These are phyloP conservation scores for Ursus arctos DNA, from an alignment of 2,113 vertebrate genomes.

Conservation along the genomic window DNA sequence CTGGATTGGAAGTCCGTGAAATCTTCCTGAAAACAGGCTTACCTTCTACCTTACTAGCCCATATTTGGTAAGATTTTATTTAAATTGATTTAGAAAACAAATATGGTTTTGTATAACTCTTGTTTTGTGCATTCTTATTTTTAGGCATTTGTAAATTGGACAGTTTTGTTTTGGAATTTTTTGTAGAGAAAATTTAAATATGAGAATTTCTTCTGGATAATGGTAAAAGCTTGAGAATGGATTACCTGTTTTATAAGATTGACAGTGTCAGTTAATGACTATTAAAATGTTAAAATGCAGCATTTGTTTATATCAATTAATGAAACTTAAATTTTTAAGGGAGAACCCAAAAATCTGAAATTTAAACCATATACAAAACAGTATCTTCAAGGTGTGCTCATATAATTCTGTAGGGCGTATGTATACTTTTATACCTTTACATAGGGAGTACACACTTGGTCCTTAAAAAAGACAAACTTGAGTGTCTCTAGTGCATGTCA, in stretches of 20 bases:
- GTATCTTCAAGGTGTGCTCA: neutral
- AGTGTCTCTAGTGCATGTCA: slow-evolving; percentile 41
- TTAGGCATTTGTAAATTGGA: slow-evolving; percentile 41
- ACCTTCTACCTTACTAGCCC: slow-evolving; percentile 94
- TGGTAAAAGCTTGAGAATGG: slow-evolving; percentile 10
- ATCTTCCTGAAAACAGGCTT: slow-evolving; percentile 98
- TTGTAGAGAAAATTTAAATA: slow-evolving; percentile 46
- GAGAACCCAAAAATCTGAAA: slow-evolving; percentile 50
- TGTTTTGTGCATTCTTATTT: slow-evolving; percentile 25
- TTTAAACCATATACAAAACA: neutral
- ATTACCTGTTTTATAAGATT: slow-evolving; percentile 27
- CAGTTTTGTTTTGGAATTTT: slow-evolving; percentile 38
- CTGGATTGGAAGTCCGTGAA: slow-evolving; percentile 96
- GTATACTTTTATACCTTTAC: slow-evolving; percentile 12
- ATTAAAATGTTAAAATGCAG: slow-evolving; percentile 37
- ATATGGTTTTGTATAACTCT: neutral
- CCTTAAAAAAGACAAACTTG: slow-evolving; percentile 15
- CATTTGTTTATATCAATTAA: neutral
- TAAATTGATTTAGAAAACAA: slow-evolving; percentile 51
- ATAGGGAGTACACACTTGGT: neutral
- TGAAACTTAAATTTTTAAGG: slow-evolving; percentile 33
- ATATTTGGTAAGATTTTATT: slow-evolving; percentile 94
- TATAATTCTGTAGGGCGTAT: neutral
- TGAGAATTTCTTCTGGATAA: slow-evolving; percentile 30
- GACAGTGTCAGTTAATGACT: slow-evolving; percentile 26